Base-by-base conservation (phyloP, 2,888 invertebrate species). In the Noctua pronuba region DNA sequence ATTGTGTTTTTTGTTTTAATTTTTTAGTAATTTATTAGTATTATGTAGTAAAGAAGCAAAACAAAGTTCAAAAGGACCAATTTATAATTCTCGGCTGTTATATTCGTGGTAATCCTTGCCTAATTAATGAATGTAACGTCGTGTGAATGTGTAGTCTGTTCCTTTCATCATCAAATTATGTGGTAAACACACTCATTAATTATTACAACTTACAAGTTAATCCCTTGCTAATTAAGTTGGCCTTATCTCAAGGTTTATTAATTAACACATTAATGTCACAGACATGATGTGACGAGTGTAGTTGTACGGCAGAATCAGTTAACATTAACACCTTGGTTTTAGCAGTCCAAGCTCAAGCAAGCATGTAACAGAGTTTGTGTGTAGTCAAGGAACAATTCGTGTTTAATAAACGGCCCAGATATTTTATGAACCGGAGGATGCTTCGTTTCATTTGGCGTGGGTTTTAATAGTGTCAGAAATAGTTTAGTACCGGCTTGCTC, bases 221-320 rank as follows among this genome's bases (percentile, higher is more conserved):
- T 79, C 73, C 46, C 16, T 35, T 38, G 71, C 41, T 81, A 64
- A 85, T 85, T 75, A 70, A 70, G 49, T 69, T 62, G 64, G 49
- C 82, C 44, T 77, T 65, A 73, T 68, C 58, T 31, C 64, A 77
- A 83, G 64, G 69, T 58, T 66, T 7, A 70, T 67, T 69, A 68
- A 71, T 85, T 62, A 85, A 11, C 28, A 71, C 28, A 52, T 74
- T 55, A 44, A 74, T 58, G 73, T 21, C 38, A n/a, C 31, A 31
- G n/a, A 44, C 35, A 28, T 35, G 18, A 28, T 62, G 35, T 52
- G 18, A 49, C 31, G 41, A n/a, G 5, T 28, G 16, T n/a, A n/a
- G n/a, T n/a, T n/a, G n/a, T 35, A 11, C 55, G 58, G 38, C 16
- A 16, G 28, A n/a, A n/a, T 49, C 21, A n/a, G 79, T 28, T 3